phyloP scores from a whole-genome alignment of 2,113 vertebrate species.

The Catharus bicknelli region DNA sequence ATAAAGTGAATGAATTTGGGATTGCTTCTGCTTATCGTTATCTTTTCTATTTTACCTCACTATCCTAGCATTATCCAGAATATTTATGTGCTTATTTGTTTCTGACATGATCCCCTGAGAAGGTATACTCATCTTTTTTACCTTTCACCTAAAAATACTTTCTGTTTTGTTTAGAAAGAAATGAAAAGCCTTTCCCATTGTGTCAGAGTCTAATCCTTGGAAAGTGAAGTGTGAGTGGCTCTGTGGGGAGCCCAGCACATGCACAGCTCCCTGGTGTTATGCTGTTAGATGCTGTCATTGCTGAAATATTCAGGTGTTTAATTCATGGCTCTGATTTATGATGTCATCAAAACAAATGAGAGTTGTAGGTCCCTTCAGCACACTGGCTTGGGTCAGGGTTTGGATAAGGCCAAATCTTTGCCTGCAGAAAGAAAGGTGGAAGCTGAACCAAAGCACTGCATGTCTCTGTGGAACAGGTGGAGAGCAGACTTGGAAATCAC shows the following conservation, averaged over 20 bases:
- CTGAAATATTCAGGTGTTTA: neutral
- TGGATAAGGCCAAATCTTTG: neutral
- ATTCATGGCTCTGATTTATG: neutral
- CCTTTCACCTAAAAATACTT: neutral
- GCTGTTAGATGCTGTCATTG: neutral
- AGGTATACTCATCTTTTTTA: neutral
- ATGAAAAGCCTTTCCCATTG: neutral
- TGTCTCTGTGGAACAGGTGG: accelerated
- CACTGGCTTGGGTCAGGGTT: neutral
- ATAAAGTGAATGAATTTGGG: neutral
- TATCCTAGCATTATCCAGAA: neutral
- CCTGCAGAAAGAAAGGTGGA: neutral
- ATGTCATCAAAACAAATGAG: neutral
- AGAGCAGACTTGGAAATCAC: neutral
- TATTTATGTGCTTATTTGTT: neutral
- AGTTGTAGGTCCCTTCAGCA: accelerated
- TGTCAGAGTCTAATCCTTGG: neutral
- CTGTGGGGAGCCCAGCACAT: accelerated
- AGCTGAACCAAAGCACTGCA: accelerated
- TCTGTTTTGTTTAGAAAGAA: neutral
- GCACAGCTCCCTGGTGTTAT: accelerated
- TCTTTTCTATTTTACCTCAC: neutral
- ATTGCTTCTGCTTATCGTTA: neutral
- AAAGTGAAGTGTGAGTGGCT: neutral
- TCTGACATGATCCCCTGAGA: neutral